Percentiles rank a stretch among this genome's conserved stretches.
Evolutionary conservation across 2,888 invertebrate genomes (phyloP).

Genomic region (Epistrophella euchroma): DNA sequence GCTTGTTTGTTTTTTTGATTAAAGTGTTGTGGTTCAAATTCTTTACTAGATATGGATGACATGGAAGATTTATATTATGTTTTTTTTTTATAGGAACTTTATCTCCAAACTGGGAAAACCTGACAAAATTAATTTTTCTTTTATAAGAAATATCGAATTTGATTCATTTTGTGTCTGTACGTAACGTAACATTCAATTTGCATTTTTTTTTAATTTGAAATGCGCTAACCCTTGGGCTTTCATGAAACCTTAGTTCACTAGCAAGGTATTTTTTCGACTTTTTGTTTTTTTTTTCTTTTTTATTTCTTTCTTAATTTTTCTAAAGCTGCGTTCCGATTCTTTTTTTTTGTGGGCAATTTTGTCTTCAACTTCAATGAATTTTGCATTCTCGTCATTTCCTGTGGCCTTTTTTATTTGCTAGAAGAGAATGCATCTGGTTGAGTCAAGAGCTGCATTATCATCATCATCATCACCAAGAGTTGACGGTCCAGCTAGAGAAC

Average conservation of each 20-base stretch:
- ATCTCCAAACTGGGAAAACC: neutral
- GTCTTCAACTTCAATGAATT: conserved; percentile 21
- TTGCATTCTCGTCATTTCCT: conserved; percentile 40
- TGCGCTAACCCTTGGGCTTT: neutral
- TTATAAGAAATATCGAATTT: neutral
- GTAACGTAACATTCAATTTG: neutral
- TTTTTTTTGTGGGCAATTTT: neutral
- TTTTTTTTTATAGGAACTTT: no score
- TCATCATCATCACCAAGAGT: conserved; percentile 42
- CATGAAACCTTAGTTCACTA: neutral
- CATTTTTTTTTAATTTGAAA: neutral
- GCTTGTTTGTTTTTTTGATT: neutral
- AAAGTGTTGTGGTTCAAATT: neutral
- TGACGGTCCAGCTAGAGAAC: conserved; percentile 34
- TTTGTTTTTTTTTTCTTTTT: neutral
- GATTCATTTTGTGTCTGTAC: neutral
- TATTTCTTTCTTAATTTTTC: conserved; percentile 2
- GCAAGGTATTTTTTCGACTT: neutral
- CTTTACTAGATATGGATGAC: neutral
- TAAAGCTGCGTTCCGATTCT: no score
- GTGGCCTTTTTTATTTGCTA: conserved; percentile 20
- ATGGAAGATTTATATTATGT: no score
- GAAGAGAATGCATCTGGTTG: conserved; percentile 51
- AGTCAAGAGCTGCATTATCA: conserved; percentile 54
- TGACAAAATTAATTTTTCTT: neutral